Percentiles rank a stretch among this genome's conserved stretches.
These are phyloP conservation scores for Limnephilus auricula DNA, from an alignment of 2,888 invertebrate species.

Conservation along the genomic window DNA sequence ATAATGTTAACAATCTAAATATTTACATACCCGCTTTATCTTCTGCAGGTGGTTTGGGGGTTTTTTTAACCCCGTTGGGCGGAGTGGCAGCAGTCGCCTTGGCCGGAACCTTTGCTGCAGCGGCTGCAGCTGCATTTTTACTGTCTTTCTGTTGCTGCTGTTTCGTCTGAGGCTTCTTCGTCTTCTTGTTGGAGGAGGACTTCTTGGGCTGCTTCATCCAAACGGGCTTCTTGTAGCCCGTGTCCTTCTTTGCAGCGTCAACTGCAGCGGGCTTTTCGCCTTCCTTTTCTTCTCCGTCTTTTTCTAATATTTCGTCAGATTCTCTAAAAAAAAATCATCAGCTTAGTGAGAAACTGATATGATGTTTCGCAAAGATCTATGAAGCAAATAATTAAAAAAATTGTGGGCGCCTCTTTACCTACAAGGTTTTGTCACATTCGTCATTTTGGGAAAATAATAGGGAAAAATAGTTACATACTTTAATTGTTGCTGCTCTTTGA, in stretches of 20 bases:
- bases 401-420: not conserved
- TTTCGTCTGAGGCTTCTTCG: constrained; percentile 74
- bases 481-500: constrained; percentile 81
- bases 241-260: constrained; percentile 73
- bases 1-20: not conserved
- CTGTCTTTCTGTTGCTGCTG: constrained; percentile 68
- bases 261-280: constrained; percentile 70
- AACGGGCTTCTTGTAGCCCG: constrained; percentile 83
- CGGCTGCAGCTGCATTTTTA: constrained; percentile 66
- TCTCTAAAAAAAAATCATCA: constrained; percentile 68
- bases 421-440: not conserved
- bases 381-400: too few relatives aligned
- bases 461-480: constrained; percentile 77
- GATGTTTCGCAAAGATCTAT: not conserved
- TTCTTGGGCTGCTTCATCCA: constrained; percentile 87
- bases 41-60: constrained; percentile 46
- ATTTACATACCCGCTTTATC: constrained; percentile 59
- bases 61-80: constrained; percentile 65
- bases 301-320: constrained; percentile 72
- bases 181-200: constrained; percentile 78
- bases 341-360: not conserved
- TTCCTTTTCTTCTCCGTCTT: constrained; percentile 67
- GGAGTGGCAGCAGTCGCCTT: constrained; percentile 66
- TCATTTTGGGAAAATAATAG: not conserved
- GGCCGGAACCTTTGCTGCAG: constrained; percentile 63